Conservation (phyloP, 2,113 vertebrate species). For the Sinocyclocheilus anshuiensis region DNA sequence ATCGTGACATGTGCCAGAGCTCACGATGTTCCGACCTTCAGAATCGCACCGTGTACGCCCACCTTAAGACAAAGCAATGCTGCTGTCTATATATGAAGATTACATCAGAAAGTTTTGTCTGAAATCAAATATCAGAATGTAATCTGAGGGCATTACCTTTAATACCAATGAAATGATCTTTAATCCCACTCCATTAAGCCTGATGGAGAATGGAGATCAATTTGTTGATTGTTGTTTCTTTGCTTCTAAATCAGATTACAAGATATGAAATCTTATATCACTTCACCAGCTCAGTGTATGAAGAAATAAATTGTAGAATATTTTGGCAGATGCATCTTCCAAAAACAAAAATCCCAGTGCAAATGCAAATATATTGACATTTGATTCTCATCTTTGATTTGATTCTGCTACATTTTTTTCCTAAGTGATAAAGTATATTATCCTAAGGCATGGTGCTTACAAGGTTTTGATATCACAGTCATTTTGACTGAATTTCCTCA, state of each 20-base stretch:
- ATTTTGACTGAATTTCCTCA: neutral
- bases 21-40: too few species aligned
- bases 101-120: neutral
- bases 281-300: neutral
- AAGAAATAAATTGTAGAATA: neutral
- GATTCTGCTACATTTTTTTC: neutral
- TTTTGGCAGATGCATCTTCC: neutral
- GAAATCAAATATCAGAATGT: neutral
- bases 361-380: neutral
- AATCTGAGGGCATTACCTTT: neutral
- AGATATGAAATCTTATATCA: neutral
- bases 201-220: neutral
- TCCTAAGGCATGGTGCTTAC: neutral
- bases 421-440: neutral
- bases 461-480: neutral
- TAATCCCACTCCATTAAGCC: neutral
- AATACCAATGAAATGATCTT: neutral
- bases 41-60: too few species aligned
- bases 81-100: neutral
- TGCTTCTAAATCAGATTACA: neutral
- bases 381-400: neutral
- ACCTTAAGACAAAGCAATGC: neutral
- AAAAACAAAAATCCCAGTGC: neutral
- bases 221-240: neutral
- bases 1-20: too few species aligned